These are phyloP conservation scores for Leptinotarsa defecta DNA, from an alignment of 1,140 invertebrate genomes.

Conservation along the genomic window DNA sequence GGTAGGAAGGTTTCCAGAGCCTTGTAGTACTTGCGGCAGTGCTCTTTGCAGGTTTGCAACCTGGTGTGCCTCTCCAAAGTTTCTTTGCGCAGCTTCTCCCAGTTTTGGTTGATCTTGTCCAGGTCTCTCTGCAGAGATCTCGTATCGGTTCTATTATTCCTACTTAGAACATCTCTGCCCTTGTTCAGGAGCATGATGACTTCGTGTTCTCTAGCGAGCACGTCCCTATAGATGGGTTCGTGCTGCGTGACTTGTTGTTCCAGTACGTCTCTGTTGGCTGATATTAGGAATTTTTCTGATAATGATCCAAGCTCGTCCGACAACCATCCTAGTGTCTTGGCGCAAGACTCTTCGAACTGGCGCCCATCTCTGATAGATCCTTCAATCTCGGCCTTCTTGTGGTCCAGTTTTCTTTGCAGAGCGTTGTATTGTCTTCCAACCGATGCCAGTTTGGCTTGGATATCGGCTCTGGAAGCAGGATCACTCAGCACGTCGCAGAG, in stretches of 20 bases:
- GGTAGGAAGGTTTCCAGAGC: slow-evolving; percentile 84
- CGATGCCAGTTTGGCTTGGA: slow-evolving; percentile 83
- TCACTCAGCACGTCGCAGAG: slow-evolving; percentile 89
- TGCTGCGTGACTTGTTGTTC: slow-evolving; percentile 86
- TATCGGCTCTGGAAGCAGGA: slow-evolving; percentile 85
- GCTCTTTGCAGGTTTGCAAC: slow-evolving; percentile 85
- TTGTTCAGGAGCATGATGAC: slow-evolving; percentile 93
- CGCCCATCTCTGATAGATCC: slow-evolving; percentile 80
- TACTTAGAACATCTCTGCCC: slow-evolving; percentile 75
- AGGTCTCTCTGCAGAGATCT: slow-evolving; percentile 69
- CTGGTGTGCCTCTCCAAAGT: slow-evolving; percentile 82
- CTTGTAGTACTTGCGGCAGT: slow-evolving; percentile 88
- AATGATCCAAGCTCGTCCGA: slow-evolving; percentile 76
- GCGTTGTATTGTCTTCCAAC: slow-evolving; percentile 83
- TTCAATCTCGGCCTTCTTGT: slow-evolving; percentile 88
- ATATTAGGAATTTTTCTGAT: slow-evolving; percentile 79
- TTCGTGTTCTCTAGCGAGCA: slow-evolving; percentile 89
- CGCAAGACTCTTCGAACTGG: slow-evolving; percentile 84
- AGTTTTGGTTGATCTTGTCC: slow-evolving; percentile 84
- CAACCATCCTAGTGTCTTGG: slow-evolving; percentile 87
- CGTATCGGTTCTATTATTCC: slow-evolving; percentile 63
- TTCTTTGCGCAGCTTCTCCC: slow-evolving; percentile 88
- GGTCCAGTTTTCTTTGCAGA: slow-evolving; percentile 86
- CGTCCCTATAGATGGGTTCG: slow-evolving; percentile 86
- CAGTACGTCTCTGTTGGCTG: slow-evolving; percentile 81